phyloP scores from a whole-genome alignment of 2,888 invertebrate genomes.

The Trachelus iudaicus region DNA sequence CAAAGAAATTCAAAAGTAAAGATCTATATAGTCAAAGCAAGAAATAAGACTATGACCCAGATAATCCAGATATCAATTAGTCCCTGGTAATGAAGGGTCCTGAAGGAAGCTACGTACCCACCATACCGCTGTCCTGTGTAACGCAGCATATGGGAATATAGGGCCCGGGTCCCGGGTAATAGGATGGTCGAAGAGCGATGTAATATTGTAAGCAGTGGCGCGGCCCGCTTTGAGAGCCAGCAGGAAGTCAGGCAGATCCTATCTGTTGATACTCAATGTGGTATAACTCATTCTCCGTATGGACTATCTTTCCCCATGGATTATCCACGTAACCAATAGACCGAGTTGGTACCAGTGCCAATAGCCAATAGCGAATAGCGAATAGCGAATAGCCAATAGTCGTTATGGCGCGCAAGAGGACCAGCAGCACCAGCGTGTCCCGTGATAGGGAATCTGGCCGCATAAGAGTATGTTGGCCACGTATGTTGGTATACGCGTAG shows the following conservation, averaged over 20 bases:
- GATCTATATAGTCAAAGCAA: neutral
- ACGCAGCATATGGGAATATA: neutral
- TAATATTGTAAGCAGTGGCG: constrained; percentile 22
- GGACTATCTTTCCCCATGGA: constrained; percentile 9
- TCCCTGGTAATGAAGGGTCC: neutral
- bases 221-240: constrained; percentile 26
- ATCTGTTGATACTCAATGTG: constrained; percentile 42
- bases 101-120: neutral
- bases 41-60: neutral
- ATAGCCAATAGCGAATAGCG: constrained; percentile 2
- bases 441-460: neutral
- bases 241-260: constrained; percentile 30
- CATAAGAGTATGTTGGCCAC: neutral
- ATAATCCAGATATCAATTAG: neutral
- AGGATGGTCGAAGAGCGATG: constrained; percentile 24
- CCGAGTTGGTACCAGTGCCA: neutral
- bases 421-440: neutral
- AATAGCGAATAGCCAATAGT: neutral
- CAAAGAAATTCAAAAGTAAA: neutral
- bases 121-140: neutral
- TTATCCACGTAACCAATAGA: neutral
- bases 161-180: neutral
- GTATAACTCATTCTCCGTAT: constrained; percentile 36
- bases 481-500: neutral
- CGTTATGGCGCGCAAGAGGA: neutral